Base-by-base conservation (phyloP, 2,113 vertebrate genomes). In the Monopterus albus region DNA sequence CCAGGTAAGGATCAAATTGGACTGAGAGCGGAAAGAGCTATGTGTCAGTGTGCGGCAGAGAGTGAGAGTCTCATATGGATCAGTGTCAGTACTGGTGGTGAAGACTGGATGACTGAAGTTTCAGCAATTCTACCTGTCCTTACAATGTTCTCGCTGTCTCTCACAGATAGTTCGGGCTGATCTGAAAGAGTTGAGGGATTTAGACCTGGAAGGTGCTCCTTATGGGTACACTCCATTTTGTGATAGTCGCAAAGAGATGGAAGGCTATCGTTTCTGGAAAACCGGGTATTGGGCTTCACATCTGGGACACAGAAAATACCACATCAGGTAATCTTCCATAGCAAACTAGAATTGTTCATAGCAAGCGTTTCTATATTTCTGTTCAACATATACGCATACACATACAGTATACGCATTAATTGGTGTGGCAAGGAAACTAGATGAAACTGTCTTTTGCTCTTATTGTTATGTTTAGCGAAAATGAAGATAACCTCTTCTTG, bases 231-330 rank as follows among this genome's bases (percentile, higher is more conserved):
- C 97, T 0, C 98, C 98, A 0, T 99, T 99, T 82, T 99, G 98
- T 69, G 96, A 98, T 33, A 99, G 97, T 87, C 96, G 97, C 36
- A 87, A 63, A 26, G 96, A 98, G 61, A 99, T 99, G 98, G 96
- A 99, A 5, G 98, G 97, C 0, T 98, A 98, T 75, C 98, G 96
- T 17, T 99, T 99, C 87, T 99, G 98, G 97, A 99, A 96, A 59
- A 95, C 92, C 0, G 98, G 97, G 0, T 98, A 99, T 70, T 99
- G 98, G 98, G 96, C 96, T 0, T 96, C 97, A 0, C 97, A 98
- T 84, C 94, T 99, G 23, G 92, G 91, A 39, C 94, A 92, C 70
- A 95, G 96, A 80, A 98, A 95, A 78, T 99, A 99, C 78, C 98
- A 99, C 12, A 99, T 99, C 40, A 99, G 98, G 98, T 98, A 82